Base-by-base conservation (phyloP, 2,797 vertebrate genomes). In the Dallia pectoralis region DNA sequence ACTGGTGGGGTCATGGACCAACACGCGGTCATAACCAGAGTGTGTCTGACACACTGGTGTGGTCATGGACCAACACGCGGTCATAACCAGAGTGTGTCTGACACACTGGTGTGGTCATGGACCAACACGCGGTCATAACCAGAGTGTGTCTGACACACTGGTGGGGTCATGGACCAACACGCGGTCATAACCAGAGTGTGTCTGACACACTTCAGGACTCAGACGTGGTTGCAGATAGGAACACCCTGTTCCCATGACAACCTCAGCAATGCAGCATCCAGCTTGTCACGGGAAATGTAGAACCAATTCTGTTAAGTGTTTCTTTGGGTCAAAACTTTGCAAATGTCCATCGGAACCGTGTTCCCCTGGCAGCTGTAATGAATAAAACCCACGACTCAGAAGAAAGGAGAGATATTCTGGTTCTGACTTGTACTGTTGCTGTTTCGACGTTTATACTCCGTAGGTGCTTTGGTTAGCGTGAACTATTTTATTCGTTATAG, bases 111-210 rank as follows among this genome's bases (percentile, higher is more conserved):
- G 15, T 56, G 32, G 67, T 71, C 7, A n/a, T 40, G 30, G 56
- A 36, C 66, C 36, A 18, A 69, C 68, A n/a, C n/a, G n/a, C n/a
- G n/a, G n/a, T n/a, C n/a, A n/a, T n/a, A n/a, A n/a, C n/a, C n/a
- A n/a, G n/a, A n/a, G n/a, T n/a, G n/a, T n/a, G 49, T 18, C 29
- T 14, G 33, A 18, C 7, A 4, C 18, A 48, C 30, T 18, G 25
- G 40, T 62, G 15, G 63, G 32, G 67, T 71, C 7, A n/a, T 40
- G 30, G 56, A 36, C 66, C 36, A 18, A 69, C 32, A n/a, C 56
- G 25, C n/a, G 68, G 72, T 81, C 75, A 71, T 78, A 76, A 82
- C 71, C 67, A 66, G 79, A 49, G 81, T 79, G 69, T 72, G 59
- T 65, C 30, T 81, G 84, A 84, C 68, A 77, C 65, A 77, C 67